Evolutionary conservation across 2,797 vertebrate species (phyloP).

Genomic region (Platyrinchus mystaceus): DNA sequence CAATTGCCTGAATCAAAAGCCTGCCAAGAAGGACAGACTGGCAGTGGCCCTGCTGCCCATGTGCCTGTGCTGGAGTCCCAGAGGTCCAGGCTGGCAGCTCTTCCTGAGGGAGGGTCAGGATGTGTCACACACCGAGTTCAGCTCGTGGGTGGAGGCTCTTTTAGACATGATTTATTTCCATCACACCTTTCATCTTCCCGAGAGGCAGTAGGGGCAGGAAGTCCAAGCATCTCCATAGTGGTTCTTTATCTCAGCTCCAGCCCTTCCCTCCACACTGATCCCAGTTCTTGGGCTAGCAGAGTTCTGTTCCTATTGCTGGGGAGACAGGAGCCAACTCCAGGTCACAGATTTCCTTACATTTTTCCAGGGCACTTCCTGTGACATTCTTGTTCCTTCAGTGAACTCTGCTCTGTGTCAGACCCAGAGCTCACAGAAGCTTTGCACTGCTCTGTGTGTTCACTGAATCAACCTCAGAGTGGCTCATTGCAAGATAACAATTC

Average conservation of each 20-base stretch:
- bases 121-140: neutral
- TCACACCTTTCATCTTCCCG: slow-evolving; percentile 12
- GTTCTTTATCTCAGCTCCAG: neutral
- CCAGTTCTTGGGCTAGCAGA: neutral
- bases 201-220: neutral
- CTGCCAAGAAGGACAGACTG: neutral
- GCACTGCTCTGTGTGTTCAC: neutral
- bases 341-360: neutral
- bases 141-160: slow-evolving; percentile 27
- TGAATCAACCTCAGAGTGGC: neutral
- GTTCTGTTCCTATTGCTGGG: neutral
- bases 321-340: neutral
- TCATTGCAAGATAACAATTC: neutral
- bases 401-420: neutral
- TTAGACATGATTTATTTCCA: slow-evolving; percentile 5
- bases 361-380: neutral
- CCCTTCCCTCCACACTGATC: neutral
- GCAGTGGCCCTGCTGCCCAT: neutral
- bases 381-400: neutral
- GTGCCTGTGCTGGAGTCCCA: neutral
- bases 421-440: neutral
- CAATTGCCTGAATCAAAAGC: neutral
- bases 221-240: neutral
- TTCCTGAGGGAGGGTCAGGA: slow-evolving; percentile 22
- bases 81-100: neutral